Conservation (phyloP, 2,888 invertebrate species). For the Sylvicola cinctus region DNA sequence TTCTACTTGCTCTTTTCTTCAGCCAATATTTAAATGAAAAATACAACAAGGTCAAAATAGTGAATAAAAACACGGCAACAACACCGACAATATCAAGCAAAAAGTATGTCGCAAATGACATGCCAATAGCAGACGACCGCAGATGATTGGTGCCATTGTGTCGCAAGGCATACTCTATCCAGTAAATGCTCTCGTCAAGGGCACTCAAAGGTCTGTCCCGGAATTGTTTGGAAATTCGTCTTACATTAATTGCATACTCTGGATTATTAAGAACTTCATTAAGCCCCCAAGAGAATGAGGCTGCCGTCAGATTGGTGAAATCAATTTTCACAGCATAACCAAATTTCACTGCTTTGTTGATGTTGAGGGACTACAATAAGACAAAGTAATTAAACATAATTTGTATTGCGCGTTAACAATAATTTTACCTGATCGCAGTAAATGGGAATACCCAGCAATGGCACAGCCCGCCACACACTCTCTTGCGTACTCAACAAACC, state of each 20-base stretch:
- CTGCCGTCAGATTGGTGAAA: conserved; percentile 9
- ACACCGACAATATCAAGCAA: no score
- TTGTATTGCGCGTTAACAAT: no score
- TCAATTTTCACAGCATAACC: conserved; percentile 11
- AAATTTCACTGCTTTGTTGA: conserved; percentile 5
- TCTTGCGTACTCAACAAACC: conserved; percentile 26
- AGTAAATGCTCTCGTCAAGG: conserved; percentile 10
- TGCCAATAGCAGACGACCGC: neutral
- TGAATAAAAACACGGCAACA: no score
- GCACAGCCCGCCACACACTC: conserved; percentile 23
- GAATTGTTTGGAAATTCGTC: conserved; percentile 9
- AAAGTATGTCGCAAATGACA: no score
- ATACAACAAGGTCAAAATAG: no score
- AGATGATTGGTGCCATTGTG: neutral
- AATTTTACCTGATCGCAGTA: conserved; percentile 23
- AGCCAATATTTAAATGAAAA: no score
- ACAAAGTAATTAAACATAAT: no score
- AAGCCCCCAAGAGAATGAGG: conserved; percentile 9
- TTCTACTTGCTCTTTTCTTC: no score
- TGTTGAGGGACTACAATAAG: no score
- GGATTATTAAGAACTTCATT: conserved; percentile 13
- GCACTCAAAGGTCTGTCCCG: conserved; percentile 9
- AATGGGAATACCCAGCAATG: conserved; percentile 26
- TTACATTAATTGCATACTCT: conserved; percentile 11
- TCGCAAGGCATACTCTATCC: conserved; percentile 7